A percentile compares a stretch with the other conserved stretches of the same genome.
These are phyloP conservation scores for Aplochiton taeniatus DNA, from an alignment of 2,797 vertebrate genomes.

Conservation along the genomic window DNA sequence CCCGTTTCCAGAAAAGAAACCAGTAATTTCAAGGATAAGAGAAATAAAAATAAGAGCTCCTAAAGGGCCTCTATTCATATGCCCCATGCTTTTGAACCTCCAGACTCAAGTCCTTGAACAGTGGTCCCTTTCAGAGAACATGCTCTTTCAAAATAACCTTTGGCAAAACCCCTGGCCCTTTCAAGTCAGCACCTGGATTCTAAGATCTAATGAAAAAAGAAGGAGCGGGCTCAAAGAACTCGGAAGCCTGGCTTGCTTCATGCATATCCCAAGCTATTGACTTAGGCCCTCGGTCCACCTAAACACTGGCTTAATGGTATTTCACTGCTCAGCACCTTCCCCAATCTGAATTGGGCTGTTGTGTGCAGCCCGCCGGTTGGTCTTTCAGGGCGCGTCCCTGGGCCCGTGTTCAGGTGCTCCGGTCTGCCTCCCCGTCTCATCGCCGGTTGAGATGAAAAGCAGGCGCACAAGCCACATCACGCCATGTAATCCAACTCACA, in stretches of 20 bases:
- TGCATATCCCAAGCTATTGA: constrained; percentile 69
- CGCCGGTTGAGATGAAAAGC: constrained; percentile 23
- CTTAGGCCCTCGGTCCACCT: constrained; percentile 56
- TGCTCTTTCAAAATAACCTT: constrained; percentile 34
- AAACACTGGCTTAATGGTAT: constrained; percentile 52
- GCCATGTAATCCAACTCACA: constrained; percentile 4
- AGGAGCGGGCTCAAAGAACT: constrained; percentile 16
- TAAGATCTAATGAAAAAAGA: constrained; percentile 61
- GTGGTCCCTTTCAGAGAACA: constrained; percentile 70
- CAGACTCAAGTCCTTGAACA: constrained; percentile 62
- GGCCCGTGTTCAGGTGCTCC: constrained; percentile 41
- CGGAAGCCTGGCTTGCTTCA: constrained; percentile 64
- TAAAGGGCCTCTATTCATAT: constrained; percentile 75
- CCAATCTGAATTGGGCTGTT: constrained; percentile 52
- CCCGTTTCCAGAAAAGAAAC: constrained; percentile 17
- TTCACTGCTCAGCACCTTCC: constrained; percentile 50
- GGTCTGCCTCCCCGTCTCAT: constrained; percentile 18
- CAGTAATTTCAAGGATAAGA: constrained; percentile 41
- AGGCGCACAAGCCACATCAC: constrained; percentile 7
- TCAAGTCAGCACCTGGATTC: constrained; percentile 79
- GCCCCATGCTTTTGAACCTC: constrained; percentile 58
- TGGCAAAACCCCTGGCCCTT: constrained; percentile 68
- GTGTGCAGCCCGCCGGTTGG: constrained; percentile 46
- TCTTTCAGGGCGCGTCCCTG: constrained; percentile 41
- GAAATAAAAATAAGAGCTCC: constrained; percentile 51